phyloP scores from a whole-genome alignment of 2,888 invertebrate species.

The Eupithecia inturbata region DNA sequence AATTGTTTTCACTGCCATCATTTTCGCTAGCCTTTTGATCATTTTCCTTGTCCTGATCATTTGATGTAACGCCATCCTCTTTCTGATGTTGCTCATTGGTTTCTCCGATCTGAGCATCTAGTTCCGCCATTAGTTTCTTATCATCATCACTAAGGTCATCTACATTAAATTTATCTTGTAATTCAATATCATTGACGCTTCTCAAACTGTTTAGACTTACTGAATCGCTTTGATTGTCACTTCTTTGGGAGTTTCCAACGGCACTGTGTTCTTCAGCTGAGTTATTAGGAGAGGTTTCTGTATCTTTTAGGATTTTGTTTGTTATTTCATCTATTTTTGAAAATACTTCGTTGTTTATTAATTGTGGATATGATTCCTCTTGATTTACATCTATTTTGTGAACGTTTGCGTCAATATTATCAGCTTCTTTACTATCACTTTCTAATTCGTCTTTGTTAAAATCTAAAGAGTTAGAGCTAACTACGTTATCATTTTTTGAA shows the following conservation, averaged over 20 bases:
- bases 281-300: background rate
- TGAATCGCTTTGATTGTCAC: slow-evolving; percentile 11
- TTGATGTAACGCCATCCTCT: slow-evolving; percentile 2
- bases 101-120: slow-evolving; percentile 55
- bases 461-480: slow-evolving; percentile 16
- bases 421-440: background rate
- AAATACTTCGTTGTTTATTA: slow-evolving; percentile 18
- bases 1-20: slow-evolving; percentile 2
- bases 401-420: background rate
- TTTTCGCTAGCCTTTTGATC: background rate
- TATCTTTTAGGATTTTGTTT: slow-evolving; percentile 26
- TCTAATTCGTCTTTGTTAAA: background rate
- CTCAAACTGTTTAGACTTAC: slow-evolving; percentile 18
- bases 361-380: background rate
- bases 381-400: slow-evolving; percentile 12
- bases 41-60: slow-evolving; percentile 17
- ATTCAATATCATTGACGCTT: slow-evolving; percentile 11
- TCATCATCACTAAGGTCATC: slow-evolving; percentile 56
- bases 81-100: background rate
- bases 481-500: slow-evolving; percentile 28
- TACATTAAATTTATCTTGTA: slow-evolving; percentile 36
- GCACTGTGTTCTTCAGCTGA: slow-evolving; percentile 6
- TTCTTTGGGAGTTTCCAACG: background rate
- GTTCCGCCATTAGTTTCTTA: slow-evolving; percentile 51
- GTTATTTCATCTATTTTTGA: slow-evolving; percentile 35